A percentile compares a stretch with the other conserved stretches of the same genome.
Conservation (phyloP, 2,113 vertebrate species). For the Hippocampus mohnikei region DNA sequence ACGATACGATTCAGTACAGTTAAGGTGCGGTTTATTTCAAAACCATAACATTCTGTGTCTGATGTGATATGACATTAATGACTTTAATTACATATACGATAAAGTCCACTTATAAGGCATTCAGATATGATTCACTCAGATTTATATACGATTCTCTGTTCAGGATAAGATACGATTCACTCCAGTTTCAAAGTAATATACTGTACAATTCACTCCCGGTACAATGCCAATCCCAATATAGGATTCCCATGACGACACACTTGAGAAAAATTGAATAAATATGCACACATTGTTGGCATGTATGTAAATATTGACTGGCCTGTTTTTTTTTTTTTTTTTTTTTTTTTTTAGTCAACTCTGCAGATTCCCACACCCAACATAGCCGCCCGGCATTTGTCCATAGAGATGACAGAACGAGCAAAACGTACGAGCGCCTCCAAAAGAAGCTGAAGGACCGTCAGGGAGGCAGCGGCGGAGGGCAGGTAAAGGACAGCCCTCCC, state of each 20-base stretch:
- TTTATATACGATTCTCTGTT: background rate
- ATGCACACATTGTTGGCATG: background rate
- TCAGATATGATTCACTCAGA: no score
- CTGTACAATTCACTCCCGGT: no score
- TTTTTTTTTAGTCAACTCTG: conserved; percentile 34
- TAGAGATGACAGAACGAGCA: conserved; percentile 90
- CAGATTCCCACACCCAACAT: conserved; percentile 85
- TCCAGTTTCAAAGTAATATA: background rate
- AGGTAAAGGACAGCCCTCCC: conserved; percentile 87
- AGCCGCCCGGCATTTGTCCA: conserved; percentile 82
- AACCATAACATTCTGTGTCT: no score
- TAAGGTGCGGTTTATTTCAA: no score
- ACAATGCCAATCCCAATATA: no score
- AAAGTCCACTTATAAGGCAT: background rate
- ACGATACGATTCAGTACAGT: background rate
- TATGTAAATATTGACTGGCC: background rate
- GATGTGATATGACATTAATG: background rate
- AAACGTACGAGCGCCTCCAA: conserved; percentile 92
- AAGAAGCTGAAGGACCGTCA: conserved; percentile 95
- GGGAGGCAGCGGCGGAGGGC: conserved; percentile 62
- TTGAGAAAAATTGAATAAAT: background rate
- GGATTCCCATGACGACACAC: background rate
- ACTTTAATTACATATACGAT: background rate
- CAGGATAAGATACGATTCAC: background rate
- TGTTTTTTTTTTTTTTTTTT: conserved; percentile 11